These are phyloP conservation scores for Eriosoma lanigerum DNA, from an alignment of 1,140 invertebrate genomes.

Conservation along the genomic window DNA sequence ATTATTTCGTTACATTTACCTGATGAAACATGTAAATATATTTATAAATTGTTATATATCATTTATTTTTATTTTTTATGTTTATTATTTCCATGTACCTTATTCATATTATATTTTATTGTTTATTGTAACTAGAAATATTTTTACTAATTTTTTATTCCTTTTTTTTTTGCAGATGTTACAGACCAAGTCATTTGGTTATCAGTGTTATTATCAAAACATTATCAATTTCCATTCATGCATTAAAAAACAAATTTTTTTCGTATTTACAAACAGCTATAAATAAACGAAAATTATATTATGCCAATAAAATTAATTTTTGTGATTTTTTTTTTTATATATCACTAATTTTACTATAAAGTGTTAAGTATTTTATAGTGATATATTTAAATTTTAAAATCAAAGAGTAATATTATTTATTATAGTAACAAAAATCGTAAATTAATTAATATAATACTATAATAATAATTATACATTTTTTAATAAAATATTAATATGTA, in stretches of 20 bases:
- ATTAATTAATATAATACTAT: background rate
- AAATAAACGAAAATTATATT: background rate
- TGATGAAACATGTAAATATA: slow-evolving; percentile 48
- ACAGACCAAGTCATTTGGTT: background rate
- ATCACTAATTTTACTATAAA: background rate
- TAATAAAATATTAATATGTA: background rate
- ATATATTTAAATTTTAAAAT: slow-evolving; percentile 1
- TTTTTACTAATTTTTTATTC: slow-evolving; percentile 18
- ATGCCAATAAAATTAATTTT: background rate
- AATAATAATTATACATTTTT: background rate
- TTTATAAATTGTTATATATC: slow-evolving; percentile 48
- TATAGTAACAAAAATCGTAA: background rate
- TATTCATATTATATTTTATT: slow-evolving; percentile 5
- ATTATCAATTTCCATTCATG: slow-evolving; percentile 17
- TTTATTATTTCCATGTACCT: background rate
- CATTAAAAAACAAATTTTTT: slow-evolving; percentile 17
- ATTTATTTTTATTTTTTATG: slow-evolving; percentile 26
- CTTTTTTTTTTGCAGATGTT: slow-evolving; percentile 42
- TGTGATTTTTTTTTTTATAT: background rate
- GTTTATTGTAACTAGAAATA: background rate
- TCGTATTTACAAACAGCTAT: background rate
- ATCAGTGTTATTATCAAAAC: slow-evolving; percentile 3
- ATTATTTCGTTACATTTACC: slow-evolving; percentile 50
- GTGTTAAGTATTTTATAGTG: background rate
- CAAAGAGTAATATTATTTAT: background rate